Base-by-base conservation (phyloP, 2,113 vertebrate species). In the Peromyscus californicus region DNA sequence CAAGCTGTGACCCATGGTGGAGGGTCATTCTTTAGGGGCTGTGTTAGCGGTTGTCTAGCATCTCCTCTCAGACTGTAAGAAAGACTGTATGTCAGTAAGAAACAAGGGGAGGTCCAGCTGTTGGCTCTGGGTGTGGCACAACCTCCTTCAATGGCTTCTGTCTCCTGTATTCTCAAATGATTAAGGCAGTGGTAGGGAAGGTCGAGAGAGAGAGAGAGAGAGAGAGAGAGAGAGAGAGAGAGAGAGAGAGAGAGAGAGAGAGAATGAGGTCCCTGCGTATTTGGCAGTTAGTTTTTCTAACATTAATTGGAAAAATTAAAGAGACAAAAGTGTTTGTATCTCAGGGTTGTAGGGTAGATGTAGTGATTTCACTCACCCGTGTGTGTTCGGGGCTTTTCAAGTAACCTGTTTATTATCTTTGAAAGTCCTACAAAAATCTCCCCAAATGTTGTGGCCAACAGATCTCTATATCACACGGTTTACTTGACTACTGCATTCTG, bases 301-400 rank as follows among this genome's bases (percentile, higher is more conserved):
- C 21, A 90, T 88, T 76, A 70, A 39, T 80, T 89, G 42, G 76
- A 86, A 96, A 97, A 88, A 92, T 88, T 72, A 87, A 36, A 83
- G 72, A 70, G 48, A 82, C 8, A 45, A 6, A 7, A 89, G 7
- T 48, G 79, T 87, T 90, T 89, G 33, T 31, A 76, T 51, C 63
- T 33, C 86, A 45, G 42, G 10, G 39, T 96, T 92, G 24, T 78
- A 89, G 91, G 75, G 4, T 3, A 57, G 3, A 39, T 89, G 84
- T 29, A 36, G 36, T 9, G 31, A 93, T 91, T 92, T 95, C 26
- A 65, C 86, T 65, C 67, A 90, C 10, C 33, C 26, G 33, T 45
- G 2, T 76, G 8, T 13, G 59, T 42, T 82, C 59, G 91, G 63
- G 65, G 11, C 24, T 94, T 97, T 96, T 36, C 16, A 72, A 61